These are phyloP conservation scores for Patella ulyssiponensis DNA, from an alignment of 2,888 invertebrate species.

Conservation along the genomic window DNA sequence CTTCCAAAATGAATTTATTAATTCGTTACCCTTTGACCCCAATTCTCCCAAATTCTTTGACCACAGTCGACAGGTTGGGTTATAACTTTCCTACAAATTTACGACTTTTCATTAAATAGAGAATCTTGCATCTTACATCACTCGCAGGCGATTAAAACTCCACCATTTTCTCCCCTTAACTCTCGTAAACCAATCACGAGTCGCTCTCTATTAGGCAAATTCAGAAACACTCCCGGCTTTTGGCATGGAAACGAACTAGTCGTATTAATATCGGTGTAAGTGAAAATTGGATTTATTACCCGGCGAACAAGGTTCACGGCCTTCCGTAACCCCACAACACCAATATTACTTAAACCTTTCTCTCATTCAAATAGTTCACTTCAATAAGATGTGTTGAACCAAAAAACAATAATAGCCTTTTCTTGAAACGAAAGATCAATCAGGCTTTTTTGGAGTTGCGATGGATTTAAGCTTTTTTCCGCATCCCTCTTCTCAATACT, in stretches of 20 bases:
- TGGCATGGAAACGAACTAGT: conserved; percentile 7
- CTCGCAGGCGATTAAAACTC: conserved; percentile 3
- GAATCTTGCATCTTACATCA: conserved; percentile 11
- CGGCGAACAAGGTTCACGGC: neutral
- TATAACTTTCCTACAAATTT: conserved; percentile 3
- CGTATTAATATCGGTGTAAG: conserved; percentile 5
- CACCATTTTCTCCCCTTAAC: neutral
- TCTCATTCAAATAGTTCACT: neutral
- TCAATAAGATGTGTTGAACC: conserved; percentile 2
- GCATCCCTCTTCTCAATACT: neutral
- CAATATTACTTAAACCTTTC: neutral
- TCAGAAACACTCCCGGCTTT: neutral
- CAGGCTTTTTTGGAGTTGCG: neutral
- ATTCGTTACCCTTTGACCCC: conserved; percentile 12
- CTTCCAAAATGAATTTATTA: neutral
- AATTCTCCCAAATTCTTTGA: conserved; percentile 1
- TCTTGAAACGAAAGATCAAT: conserved; percentile 3
- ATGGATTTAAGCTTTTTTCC: neutral
- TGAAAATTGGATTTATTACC: conserved; percentile 9
- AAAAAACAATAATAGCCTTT: conserved; percentile 6
- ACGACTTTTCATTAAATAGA: conserved; percentile 8
- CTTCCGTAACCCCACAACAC: neutral
- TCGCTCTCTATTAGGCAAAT: neutral
- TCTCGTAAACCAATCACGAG: conserved; percentile 5
- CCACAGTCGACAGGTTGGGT: neutral